Evolutionary conservation across 2,797 vertebrate species (phyloP), one percentile per base, ranked within the genome.

Genomic region (Rousettus madagascariensis): DNA sequence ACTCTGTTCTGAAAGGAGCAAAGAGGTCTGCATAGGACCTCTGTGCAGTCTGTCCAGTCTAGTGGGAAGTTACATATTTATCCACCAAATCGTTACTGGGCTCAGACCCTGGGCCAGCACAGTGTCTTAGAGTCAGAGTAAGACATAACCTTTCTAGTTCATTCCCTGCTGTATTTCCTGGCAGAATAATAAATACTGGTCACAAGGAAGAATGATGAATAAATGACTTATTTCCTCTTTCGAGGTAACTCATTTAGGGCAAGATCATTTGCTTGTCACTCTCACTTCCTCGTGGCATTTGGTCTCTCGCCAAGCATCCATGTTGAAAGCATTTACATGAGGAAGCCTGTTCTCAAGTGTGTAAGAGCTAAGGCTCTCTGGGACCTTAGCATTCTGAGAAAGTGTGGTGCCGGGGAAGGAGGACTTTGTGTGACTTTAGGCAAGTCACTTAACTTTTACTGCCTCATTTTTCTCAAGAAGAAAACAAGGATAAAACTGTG

Each of bases 171-270:
- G 17, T 95, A 24, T 91, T 93, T 46, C 49, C 75, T 86, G 84
- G 53, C 49, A 91, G 65, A 57, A 80, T 59, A 75, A 78, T 88
- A 46, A 85, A 78, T 57, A 85, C 15, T 49, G 53, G 41, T 96
- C 46, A 43, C 49, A 19, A 59, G 63, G 63, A 78, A 82, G 86
- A 91, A 78, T 57, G 83, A 59, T 30, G 59, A 91, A 33, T 89
- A 74, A 63, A 74, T 86, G 78, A 72, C 46, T 90, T 90, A 63
- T 59, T 95, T 95, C 59, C 65, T 89, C 86, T 93, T 83, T 84
- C 16, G n/a, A 71, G 57, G 38, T 30, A 57, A 51, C 38, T 92
- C 20, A 4, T 71, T 85, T 72, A 61, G 22, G 82, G 17, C 80
- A 93, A 66, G 65, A 66, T 82, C 79, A 84, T 96, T 93, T 84